Conservation (phyloP, 1,140 invertebrate genomes). For the Tetramorium alpestre region DNA sequence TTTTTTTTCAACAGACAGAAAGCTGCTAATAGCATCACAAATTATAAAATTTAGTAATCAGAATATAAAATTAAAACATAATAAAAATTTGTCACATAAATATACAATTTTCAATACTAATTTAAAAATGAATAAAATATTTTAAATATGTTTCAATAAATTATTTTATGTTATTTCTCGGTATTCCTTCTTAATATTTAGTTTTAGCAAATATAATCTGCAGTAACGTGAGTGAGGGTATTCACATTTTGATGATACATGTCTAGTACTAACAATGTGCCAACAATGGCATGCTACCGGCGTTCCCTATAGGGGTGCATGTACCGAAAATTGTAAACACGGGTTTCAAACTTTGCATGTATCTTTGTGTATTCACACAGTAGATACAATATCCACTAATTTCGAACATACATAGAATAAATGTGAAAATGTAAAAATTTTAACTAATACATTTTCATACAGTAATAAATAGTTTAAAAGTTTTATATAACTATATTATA, state of each 20-base stretch:
- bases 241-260: conserved; percentile 46
- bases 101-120: neutral
- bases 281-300: conserved; percentile 28
- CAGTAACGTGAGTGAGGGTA: conserved; percentile 10
- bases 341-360: conserved; percentile 42
- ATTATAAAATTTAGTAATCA: neutral
- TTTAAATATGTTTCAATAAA: neutral
- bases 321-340: conserved; percentile 60
- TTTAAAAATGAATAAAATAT: neutral
- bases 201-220: conserved; percentile 33
- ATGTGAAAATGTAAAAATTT: conserved; percentile 12
- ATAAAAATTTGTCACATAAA: neutral
- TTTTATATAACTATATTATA: neutral
- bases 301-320: conserved; percentile 45
- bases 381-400: conserved; percentile 36
- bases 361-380: conserved; percentile 49
- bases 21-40: neutral
- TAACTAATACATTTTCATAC: neutral
- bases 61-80: neutral
- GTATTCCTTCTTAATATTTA: neutral
- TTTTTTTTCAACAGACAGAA: neutral
- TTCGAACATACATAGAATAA: conserved; percentile 10
- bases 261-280: conserved; percentile 34
- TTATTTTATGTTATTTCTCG: neutral
- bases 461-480: neutral